phyloP scores from a whole-genome alignment of 2,888 invertebrate genomes.

The Microchrysa polita region DNA sequence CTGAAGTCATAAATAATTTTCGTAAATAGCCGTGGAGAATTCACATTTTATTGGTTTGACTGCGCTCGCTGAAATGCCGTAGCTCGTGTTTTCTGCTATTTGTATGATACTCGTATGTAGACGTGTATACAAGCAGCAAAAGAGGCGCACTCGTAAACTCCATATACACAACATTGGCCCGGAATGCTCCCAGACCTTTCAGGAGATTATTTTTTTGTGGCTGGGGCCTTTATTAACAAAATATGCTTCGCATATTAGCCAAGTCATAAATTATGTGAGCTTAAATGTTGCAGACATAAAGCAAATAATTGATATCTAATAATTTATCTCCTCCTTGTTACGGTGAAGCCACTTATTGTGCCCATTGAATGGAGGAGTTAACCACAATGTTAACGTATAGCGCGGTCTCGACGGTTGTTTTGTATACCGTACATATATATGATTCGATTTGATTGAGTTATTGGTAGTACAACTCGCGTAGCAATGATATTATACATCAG shows the following conservation, averaged over 20 bases:
- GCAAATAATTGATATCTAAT: slow-evolving; percentile 52
- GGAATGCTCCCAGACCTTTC: slow-evolving; percentile 9
- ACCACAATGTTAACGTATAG: slow-evolving; percentile 37
- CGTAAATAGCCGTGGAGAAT: slow-evolving; percentile 51
- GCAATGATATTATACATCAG: too few relatives aligned
- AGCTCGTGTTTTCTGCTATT: slow-evolving; percentile 32
- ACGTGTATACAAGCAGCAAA: too few relatives aligned
- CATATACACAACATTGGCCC: background rate
- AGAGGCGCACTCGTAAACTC: background rate
- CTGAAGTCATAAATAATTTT: slow-evolving; percentile 52
- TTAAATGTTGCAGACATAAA: slow-evolving; percentile 52
- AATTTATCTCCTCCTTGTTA: slow-evolving; percentile 49
- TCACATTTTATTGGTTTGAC: slow-evolving; percentile 43
- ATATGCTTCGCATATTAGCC: slow-evolving; percentile 48
- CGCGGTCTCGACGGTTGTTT: background rate
- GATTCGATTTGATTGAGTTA: slow-evolving; percentile 51
- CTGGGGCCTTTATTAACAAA: slow-evolving; percentile 49
- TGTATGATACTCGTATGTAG: slow-evolving; percentile 17
- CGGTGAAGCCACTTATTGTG: slow-evolving; percentile 33
- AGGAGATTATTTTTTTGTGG: background rate
- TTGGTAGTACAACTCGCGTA: slow-evolving; percentile 44
- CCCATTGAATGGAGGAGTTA: slow-evolving; percentile 43
- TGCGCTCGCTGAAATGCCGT: slow-evolving; percentile 35
- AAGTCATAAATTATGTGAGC: slow-evolving; percentile 49
- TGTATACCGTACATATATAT: background rate